Evolutionary conservation across 1,140 invertebrate genomes (phyloP).

Genomic region (Scylla paramamosain): DNA sequence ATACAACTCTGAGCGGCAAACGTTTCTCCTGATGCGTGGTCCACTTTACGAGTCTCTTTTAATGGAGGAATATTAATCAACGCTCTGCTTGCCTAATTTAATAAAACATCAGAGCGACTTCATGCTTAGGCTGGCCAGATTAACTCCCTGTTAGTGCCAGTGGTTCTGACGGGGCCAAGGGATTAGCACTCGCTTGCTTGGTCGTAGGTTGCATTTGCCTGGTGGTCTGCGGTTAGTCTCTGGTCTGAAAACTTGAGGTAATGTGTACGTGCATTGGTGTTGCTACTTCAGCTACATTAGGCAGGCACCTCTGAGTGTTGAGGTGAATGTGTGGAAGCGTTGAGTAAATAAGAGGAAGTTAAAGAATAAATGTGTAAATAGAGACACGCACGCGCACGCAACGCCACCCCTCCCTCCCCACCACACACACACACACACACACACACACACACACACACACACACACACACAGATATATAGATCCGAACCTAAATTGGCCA

Average conservation of each 20-base stretch:
- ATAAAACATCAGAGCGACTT: not conserved
- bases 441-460: not conserved
- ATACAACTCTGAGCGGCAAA: not conserved
- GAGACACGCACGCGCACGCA: not conserved
- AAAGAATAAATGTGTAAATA: too few species aligned
- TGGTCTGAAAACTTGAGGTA: too few species aligned
- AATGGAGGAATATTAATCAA: not conserved
- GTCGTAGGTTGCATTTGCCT: not conserved
- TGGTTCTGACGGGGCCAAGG: not conserved
- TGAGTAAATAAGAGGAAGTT: too few species aligned
- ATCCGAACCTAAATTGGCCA: too few species aligned
- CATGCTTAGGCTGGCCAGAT: not conserved
- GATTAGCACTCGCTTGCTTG: not conserved
- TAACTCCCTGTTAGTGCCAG: not conserved
- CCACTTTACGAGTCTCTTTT: not conserved
- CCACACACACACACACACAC: not conserved
- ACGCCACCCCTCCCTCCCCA: too few species aligned
- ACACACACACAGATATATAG: too few species aligned
- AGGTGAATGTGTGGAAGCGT: too few species aligned
- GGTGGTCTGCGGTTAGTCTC: not conserved
- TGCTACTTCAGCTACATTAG: too few species aligned
- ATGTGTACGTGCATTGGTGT: too few species aligned
- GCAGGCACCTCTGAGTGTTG: too few species aligned
- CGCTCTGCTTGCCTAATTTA: not conserved
- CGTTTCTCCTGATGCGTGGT: not conserved